phyloP scores from a whole-genome alignment of 2,888 invertebrate genomes.

The Cataglyphis livida region DNA sequence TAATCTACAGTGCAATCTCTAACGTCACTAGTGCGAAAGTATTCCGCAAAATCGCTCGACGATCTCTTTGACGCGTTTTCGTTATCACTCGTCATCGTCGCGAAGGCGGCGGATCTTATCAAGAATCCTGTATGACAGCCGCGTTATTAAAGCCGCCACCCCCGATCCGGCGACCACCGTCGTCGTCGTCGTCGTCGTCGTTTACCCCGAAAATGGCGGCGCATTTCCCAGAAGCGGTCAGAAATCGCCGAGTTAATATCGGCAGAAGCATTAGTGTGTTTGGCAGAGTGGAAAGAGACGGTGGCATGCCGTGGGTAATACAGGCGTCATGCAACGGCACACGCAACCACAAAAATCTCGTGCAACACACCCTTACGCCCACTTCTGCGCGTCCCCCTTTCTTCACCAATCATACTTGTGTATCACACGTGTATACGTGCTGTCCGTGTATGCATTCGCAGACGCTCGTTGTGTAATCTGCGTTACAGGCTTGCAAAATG shows the following conservation, averaged over 20 bases:
- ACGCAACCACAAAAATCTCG: conserved; percentile 78
- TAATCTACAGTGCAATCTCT: conserved; percentile 4
- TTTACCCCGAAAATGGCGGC: conserved; percentile 69
- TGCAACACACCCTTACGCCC: conserved; percentile 62
- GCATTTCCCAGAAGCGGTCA: conserved; percentile 69
- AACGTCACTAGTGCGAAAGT: background rate
- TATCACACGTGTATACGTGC: background rate
- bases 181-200: conserved; percentile 46
- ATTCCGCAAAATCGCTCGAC: background rate
- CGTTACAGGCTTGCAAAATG: conserved; percentile 34
- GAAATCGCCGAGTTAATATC: conserved; percentile 74
- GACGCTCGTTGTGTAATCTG: conserved; percentile 27
- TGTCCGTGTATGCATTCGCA: background rate
- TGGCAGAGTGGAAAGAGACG: conserved; percentile 74
- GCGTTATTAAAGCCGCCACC: conserved; percentile 65
- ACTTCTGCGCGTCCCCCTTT: conserved; percentile 37
- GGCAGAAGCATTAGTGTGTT: conserved; percentile 73
- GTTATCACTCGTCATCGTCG: conserved; percentile 43
- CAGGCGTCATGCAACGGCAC: conserved; percentile 77
- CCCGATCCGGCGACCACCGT: conserved; percentile 1
- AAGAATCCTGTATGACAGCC: conserved; percentile 44
- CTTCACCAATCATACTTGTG: conserved; percentile 44
- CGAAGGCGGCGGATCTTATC: conserved; percentile 56
- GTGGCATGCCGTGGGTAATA: conserved; percentile 74
- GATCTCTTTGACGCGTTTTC: background rate